Evolutionary conservation across 2,797 vertebrate genomes (phyloP).

Genomic region (Lycodopsis pacificus): DNA sequence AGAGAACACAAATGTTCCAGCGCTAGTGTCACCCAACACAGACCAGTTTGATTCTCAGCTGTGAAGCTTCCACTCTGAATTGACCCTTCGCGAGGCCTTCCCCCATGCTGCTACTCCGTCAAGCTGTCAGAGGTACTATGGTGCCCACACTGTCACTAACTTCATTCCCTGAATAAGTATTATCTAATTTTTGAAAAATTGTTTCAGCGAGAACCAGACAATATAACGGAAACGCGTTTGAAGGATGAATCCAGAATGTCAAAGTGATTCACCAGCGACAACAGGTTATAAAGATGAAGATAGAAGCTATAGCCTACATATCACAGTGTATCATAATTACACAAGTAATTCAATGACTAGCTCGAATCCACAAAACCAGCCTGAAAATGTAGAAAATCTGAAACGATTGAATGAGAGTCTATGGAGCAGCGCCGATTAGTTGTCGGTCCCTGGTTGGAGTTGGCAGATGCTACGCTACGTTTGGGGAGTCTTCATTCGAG

Average conservation of each 20-base stretch:
- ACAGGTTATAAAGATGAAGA: neutral
- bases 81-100: neutral
- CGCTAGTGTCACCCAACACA: neutral
- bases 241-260: neutral
- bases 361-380: neutral
- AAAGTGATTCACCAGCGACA: neutral
- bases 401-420: too few species aligned
- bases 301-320: neutral
- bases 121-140: neutral
- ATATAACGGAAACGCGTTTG: neutral
- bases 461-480: neutral
- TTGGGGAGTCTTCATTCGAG: neutral
- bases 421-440: too few species aligned
- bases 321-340: neutral
- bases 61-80: neutral
- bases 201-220: neutral
- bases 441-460: neutral
- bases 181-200: neutral
- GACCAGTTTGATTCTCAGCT: neutral
- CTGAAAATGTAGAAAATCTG: neutral
- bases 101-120: neutral
- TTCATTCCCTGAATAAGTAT: neutral
- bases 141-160: neutral
- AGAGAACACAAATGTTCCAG: neutral
- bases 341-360: neutral